Evolutionary conservation across 2,113 vertebrate genomes (phyloP).

Genomic region (Hippocampus barbouri): DNA sequence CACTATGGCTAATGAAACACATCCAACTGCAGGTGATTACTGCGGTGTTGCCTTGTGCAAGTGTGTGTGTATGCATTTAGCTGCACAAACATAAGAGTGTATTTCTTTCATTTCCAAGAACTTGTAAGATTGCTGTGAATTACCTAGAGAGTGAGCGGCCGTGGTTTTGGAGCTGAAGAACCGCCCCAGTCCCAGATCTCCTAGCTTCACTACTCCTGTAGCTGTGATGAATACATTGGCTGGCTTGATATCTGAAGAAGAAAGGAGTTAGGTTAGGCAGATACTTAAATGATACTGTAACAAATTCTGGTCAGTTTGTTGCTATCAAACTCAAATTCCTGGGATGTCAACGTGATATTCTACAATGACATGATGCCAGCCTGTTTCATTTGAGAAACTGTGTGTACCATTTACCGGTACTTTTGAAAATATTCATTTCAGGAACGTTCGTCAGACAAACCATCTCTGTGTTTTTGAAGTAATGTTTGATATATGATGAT

Average conservation of each 20-base stretch:
- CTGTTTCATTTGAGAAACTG: neutral
- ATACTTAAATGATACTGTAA: neutral
- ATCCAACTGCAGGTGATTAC: slow-evolving; percentile 63
- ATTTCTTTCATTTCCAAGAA: slow-evolving; percentile 6
- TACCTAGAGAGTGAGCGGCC: slow-evolving; percentile 94
- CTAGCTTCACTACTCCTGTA: slow-evolving; percentile 95
- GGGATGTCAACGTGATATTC: neutral
- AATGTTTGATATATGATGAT: slow-evolving; percentile 27
- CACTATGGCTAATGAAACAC: slow-evolving; percentile 73
- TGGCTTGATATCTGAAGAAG: slow-evolving; percentile 87
- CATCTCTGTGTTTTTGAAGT: slow-evolving; percentile 20
- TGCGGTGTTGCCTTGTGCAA: slow-evolving; percentile 17
- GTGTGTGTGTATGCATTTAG: slow-evolving; percentile 15
- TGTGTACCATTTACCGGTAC: neutral
- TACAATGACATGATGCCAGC: neutral
- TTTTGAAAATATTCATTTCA: neutral
- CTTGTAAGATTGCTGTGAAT: slow-evolving; percentile 11
- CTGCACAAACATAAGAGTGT: slow-evolving; percentile 3
- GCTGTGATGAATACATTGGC: slow-evolving; percentile 98
- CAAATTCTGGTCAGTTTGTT: neutral
- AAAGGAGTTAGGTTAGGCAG: neutral
- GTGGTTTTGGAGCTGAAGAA: slow-evolving; percentile 99
- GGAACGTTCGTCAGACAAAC: no score
- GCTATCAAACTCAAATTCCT: neutral
- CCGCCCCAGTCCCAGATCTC: slow-evolving; percentile 90